Conservation (phyloP, 2,113 vertebrate genomes). For the Cheilinus undulatus region DNA sequence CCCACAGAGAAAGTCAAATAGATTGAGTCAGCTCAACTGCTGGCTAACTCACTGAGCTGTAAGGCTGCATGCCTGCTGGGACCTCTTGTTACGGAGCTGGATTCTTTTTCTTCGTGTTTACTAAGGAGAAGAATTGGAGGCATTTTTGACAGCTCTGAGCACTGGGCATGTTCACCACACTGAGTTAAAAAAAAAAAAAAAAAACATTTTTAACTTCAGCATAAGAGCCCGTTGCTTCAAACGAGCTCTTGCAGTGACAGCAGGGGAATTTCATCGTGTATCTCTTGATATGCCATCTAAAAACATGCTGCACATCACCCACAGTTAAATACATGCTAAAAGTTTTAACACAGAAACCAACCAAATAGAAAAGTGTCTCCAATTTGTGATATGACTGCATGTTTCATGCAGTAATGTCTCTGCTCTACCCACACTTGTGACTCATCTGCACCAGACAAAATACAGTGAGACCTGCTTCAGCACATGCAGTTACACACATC, state of each 20-base stretch:
- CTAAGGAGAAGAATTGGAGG: conserved; percentile 50
- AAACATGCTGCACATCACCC: conserved; percentile 9
- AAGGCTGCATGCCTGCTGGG: conserved; percentile 57
- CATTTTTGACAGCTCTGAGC: conserved; percentile 47
- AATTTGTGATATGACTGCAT: conserved; percentile 1
- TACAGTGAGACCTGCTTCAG: background rate
- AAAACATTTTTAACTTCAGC: conserved; percentile 21
- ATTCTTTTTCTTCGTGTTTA: conserved; percentile 57
- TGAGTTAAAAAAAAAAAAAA: too few relatives aligned
- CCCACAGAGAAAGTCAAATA: conserved; percentile 79
- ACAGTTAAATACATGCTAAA: background rate
- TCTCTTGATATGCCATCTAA: conserved; percentile 20
- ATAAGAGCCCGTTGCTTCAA: conserved; percentile 15
- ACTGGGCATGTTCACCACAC: conserved; percentile 24
- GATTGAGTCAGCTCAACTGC: conserved; percentile 69
- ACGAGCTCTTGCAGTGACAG: conserved; percentile 22
- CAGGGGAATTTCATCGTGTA: conserved; percentile 7
- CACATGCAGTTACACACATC: background rate
- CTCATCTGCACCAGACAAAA: background rate
- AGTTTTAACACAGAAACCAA: conserved; percentile 1
- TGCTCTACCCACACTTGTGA: background rate
- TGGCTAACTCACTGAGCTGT: conserved; percentile 69
- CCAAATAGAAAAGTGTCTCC: background rate
- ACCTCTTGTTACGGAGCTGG: conserved; percentile 61
- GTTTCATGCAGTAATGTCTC: background rate